Conservation (phyloP, 2,888 invertebrate species). For the Fragum sueziense region DNA sequence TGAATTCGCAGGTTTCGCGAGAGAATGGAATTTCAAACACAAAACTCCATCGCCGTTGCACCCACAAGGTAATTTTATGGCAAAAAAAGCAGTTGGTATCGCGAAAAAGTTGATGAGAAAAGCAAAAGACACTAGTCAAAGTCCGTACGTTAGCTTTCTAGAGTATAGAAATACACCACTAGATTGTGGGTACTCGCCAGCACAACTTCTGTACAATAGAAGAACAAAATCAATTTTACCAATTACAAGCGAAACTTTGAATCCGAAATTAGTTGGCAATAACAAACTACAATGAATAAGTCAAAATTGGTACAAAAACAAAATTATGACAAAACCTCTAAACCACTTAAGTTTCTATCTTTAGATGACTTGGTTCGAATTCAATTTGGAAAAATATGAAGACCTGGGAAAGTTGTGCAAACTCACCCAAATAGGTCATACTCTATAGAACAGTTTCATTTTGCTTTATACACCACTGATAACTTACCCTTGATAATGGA, state of each 20-base stretch:
- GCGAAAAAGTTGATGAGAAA: not conserved
- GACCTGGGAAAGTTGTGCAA: not conserved
- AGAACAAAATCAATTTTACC: conserved; percentile 13
- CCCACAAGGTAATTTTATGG: not conserved
- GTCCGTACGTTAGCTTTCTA: not conserved
- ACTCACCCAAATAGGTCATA: not conserved
- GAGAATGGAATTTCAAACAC: not conserved
- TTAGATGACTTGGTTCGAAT: not conserved
- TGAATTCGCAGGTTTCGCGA: not conserved
- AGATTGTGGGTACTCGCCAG: not conserved
- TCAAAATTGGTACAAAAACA: not conserved
- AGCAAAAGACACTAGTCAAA: not conserved
- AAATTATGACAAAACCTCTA: not conserved
- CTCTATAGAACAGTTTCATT: not conserved
- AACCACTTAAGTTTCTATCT: not conserved
- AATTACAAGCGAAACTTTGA: not conserved
- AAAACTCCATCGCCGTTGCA: not conserved
- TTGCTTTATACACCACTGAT: too few species aligned
- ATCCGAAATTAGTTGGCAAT: not conserved
- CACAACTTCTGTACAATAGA: conserved; percentile 2
- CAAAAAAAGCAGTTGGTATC: not conserved
- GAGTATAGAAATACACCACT: conserved; percentile 18
- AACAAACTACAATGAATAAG: not conserved
- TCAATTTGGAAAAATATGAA: not conserved
- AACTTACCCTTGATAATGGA: too few species aligned